Base-by-base conservation (phyloP, 1,140 invertebrate genomes). In the Drosophila lacteicornis region DNA sequence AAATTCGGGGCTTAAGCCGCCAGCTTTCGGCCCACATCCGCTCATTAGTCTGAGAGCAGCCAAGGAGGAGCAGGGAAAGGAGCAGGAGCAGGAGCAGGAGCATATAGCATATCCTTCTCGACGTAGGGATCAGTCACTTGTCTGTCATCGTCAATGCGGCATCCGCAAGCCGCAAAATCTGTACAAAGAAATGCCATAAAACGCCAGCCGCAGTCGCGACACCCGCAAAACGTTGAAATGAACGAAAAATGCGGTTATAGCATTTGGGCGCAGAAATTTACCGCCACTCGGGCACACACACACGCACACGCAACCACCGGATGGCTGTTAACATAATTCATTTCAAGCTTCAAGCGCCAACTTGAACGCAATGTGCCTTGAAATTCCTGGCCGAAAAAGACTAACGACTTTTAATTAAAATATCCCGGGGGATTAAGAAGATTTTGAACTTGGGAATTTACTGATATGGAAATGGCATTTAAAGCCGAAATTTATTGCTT, bases 391-490 rank as follows among this genome's bases (percentile, higher is more conserved):
- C n/a, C 38, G 33, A 53, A 56, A 75, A 56, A 75, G 73, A 53
- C 67, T 79, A 71, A 79, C 55, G 66, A 42, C 66, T 79, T 79
- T 79, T 79, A 79, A 79, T 79, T 79, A 79, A 79, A 78, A 79
- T 79, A 59, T 76, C 7, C 53, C 27, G 17, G 55, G 42, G 46
- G 60, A 58, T 33, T 43, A n/a, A 8, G 5, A 46, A 47, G 53
- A 73, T 73, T 73, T 59, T 38, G 45, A 55, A 56, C 49, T 68
- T 70, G 67, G 49, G 33, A 68, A 73, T 73, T 51, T 47, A 27
- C 45, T 50, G n/a, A 70, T 42, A 70, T 53, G 69, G 27, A 38
- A 43, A 50, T 51, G 53, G 45, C n/a, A 38, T 43, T 68, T 60
- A 73, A 59, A 27, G 51, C 7, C 19, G 7, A 38, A 68, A 56